Conservation (phyloP, 1,140 invertebrate species). For the Latrodectus geometricus region DNA sequence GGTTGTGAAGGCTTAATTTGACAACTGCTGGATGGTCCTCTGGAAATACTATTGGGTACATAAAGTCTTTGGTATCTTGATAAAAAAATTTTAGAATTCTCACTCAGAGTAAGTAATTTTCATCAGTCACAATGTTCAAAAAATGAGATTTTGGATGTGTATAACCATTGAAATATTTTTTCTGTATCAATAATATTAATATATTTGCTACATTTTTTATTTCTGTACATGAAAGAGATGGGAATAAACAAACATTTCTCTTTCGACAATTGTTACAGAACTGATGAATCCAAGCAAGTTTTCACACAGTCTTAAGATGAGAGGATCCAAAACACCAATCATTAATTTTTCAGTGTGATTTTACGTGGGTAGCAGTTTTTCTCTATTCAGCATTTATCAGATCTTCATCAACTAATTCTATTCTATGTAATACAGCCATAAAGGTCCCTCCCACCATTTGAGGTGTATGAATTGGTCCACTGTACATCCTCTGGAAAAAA, state of each 20-base stretch:
- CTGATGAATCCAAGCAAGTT: too few relatives aligned
- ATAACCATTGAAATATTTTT: neutral
- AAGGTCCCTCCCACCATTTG: too few relatives aligned
- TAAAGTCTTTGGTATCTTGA: neutral
- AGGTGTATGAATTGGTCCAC: too few relatives aligned
- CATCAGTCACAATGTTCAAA: neutral
- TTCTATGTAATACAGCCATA: too few relatives aligned
- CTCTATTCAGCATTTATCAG: too few relatives aligned
- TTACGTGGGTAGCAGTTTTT: too few relatives aligned
- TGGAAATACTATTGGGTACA: neutral
- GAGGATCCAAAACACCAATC: too few relatives aligned
- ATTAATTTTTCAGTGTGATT: too few relatives aligned
- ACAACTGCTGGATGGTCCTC: neutral
- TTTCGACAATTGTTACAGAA: too few relatives aligned
- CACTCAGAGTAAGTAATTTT: neutral
- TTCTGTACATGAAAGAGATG: neutral
- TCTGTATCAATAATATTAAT: neutral
- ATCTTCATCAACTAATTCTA: too few relatives aligned
- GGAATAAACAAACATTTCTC: neutral
- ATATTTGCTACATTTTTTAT: neutral
- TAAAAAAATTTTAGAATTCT: neutral
- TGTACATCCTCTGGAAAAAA: too few relatives aligned
- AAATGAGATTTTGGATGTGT: neutral
- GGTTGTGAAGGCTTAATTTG: neutral
- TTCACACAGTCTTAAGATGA: too few relatives aligned